These are phyloP conservation scores for Poecilia wingei DNA, from an alignment of 2,797 vertebrate genomes.

Conservation along the genomic window DNA sequence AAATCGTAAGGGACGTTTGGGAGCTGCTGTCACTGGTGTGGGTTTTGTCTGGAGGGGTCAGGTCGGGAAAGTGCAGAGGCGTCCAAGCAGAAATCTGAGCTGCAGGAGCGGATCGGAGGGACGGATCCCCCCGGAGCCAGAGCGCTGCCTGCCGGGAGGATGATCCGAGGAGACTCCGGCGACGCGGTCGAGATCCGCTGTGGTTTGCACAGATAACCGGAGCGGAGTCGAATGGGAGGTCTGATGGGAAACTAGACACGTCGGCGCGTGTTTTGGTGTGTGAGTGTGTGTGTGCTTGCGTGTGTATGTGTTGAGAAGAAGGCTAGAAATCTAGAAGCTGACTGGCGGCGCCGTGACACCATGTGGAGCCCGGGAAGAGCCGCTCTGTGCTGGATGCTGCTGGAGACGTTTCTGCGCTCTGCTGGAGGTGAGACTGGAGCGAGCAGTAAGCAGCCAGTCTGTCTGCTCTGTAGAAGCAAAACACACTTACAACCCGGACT, in stretches of 20 bases:
- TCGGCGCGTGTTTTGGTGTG: neutral
- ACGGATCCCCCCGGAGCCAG: neutral
- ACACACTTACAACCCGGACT: neutral
- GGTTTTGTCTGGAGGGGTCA: conserved; percentile 12
- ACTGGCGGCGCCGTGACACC: conserved; percentile 24
- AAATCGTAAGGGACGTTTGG: neutral
- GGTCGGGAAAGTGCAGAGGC: conserved; percentile 30
- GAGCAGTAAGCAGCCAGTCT: neutral
- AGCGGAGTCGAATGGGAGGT: conserved; percentile 25
- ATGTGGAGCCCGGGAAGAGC: conserved; percentile 71
- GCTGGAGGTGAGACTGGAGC: conserved; percentile 62
- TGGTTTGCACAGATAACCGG: conserved; percentile 9
- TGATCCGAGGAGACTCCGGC: conserved; percentile 7
- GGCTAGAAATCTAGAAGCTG: neutral
- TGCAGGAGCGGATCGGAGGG: neutral
- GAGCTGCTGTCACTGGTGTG: conserved; percentile 20
- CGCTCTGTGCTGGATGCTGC: conserved; percentile 65
- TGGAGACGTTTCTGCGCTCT: conserved; percentile 57
- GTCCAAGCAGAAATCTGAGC: neutral
- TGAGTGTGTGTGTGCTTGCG: neutral
- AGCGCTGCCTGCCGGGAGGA: neutral
- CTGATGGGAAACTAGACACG: neutral
- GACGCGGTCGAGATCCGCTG: neutral
- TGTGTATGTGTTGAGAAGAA: neutral
- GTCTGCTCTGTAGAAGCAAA: neutral